These are phyloP conservation scores for Eretmocerus hayati DNA, from an alignment of 2,888 invertebrate genomes.

Conservation along the genomic window DNA sequence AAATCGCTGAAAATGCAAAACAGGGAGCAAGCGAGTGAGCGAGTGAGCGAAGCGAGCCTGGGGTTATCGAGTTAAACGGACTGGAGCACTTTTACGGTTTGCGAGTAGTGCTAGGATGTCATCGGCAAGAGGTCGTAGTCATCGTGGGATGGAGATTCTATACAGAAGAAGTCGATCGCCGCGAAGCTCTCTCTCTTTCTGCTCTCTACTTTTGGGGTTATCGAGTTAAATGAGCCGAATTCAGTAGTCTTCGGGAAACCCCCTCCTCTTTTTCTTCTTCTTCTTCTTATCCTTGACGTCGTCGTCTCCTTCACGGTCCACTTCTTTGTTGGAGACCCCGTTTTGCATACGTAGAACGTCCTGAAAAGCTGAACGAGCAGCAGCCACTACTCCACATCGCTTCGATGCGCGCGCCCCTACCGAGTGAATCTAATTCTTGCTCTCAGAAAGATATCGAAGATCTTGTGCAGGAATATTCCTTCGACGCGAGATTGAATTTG, in stretches of 20 bases:
- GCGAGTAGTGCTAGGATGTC: not conserved
- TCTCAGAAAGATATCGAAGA: too few relatives aligned
- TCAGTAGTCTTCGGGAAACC: conserved; percentile 15
- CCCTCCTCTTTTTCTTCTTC: not conserved
- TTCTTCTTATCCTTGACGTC: not conserved
- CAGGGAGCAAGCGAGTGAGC: not conserved
- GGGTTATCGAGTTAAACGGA: conserved; percentile 12
- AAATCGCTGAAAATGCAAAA: conserved; percentile 19
- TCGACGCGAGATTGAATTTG: too few relatives aligned
- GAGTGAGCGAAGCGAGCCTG: not conserved
- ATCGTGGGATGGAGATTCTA: too few relatives aligned
- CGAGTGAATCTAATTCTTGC: too few relatives aligned
- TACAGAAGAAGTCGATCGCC: too few relatives aligned
- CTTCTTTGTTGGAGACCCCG: not conserved
- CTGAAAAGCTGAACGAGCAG: too few relatives aligned
- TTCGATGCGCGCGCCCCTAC: too few relatives aligned
- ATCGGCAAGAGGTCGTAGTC: too few relatives aligned
- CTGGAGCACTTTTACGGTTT: conserved; percentile 13
- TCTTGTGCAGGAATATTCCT: too few relatives aligned
- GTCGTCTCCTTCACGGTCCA: not conserved
- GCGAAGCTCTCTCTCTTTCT: too few relatives aligned
- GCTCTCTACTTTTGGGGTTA: conserved; percentile 12
- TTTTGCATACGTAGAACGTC: too few relatives aligned
- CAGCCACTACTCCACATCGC: too few relatives aligned
- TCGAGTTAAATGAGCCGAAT: conserved; percentile 20